Evolutionary conservation across 1,140 invertebrate genomes (phyloP).

Genomic region (Zaprionus camerounensis): DNA sequence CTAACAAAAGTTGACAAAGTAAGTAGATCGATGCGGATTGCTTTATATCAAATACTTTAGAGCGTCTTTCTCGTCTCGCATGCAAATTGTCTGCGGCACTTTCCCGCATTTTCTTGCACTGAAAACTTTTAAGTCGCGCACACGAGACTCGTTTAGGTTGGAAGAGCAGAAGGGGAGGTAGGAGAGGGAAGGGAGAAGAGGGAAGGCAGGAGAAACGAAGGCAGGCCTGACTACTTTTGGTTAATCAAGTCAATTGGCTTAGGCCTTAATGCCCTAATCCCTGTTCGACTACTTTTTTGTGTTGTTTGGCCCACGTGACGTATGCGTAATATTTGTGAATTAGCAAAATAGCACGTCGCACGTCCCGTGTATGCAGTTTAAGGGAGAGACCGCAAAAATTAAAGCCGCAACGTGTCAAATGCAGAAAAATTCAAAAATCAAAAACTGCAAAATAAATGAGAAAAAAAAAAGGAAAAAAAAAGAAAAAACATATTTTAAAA

Average conservation of each 20-base stretch:
- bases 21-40: constrained; percentile 47
- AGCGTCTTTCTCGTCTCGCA: not conserved
- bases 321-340: constrained; percentile 34
- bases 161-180: not conserved
- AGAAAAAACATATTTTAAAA: not conserved
- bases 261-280: constrained; percentile 29
- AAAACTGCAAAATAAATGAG: constrained; percentile 7
- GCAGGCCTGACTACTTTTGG: not conserved
- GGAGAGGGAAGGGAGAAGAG: not conserved
- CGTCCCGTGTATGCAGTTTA: constrained; percentile 6
- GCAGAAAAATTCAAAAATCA: constrained; percentile 64
- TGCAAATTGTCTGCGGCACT: constrained; percentile 34
- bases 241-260: constrained; percentile 47
- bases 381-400: constrained; percentile 14
- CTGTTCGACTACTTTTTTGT: not conserved
- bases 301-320: constrained; percentile 20
- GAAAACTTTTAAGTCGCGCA: constrained; percentile 16
- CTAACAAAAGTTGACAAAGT: constrained; percentile 41
- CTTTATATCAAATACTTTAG: constrained; percentile 23
- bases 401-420: constrained; percentile 69
- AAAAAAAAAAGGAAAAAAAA: not conserved
- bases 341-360: constrained; percentile 2
- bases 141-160: not conserved
- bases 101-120: constrained; percentile 38
- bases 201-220: not conserved